Base-by-base conservation (phyloP, 2,888 invertebrate genomes). In the Tetrapedia diversipes region DNA sequence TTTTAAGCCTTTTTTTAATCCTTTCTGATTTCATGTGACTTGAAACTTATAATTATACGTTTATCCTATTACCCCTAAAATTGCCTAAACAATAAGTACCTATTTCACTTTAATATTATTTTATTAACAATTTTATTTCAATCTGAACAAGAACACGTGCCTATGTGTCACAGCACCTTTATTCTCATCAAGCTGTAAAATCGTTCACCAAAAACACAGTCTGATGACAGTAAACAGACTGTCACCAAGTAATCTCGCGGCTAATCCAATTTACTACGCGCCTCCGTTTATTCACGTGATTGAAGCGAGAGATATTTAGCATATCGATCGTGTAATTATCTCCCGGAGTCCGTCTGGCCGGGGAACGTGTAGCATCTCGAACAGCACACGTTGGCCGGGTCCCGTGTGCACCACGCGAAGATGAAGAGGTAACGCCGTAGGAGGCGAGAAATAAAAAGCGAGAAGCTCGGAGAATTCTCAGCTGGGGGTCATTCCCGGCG, bases 341-440 rank as follows among this genome's bases (percentile, higher is more conserved):
- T 61, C 54, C n/a, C 34, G 65, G 29, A 64, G 74, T 79, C 77
- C 71, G 61, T n/a, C n/a, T n/a, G n/a, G n/a, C n/a, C n/a, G n/a
- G n/a, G n/a, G n/a, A n/a, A n/a, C n/a, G n/a, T n/a, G n/a, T n/a
- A n/a, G n/a, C n/a, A n/a, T n/a, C 77, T 41, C 54, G 43, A 32
- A 56, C 27, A 63, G 24, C 43, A 54, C n/a, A n/a, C n/a, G n/a
- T n/a, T n/a, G n/a, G 27, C 43, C 43, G 19, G n/a, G 51, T 22
- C 66, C 39, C 56, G 41, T 66, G 66, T 54, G 78, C 29, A 57
- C 61, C 66, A 54, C 63, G 68, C 64, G 79, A 85, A 87, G 86
- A 89, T 89, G 89, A 89, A 89, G 89, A 89, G 88, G 88, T 89
- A 89, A 89, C 88, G 83, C 88, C 77, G 80, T 88, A 89, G 89